phyloP scores from a whole-genome alignment of 2,797 vertebrate species.

The Sandelia bainsii region DNA sequence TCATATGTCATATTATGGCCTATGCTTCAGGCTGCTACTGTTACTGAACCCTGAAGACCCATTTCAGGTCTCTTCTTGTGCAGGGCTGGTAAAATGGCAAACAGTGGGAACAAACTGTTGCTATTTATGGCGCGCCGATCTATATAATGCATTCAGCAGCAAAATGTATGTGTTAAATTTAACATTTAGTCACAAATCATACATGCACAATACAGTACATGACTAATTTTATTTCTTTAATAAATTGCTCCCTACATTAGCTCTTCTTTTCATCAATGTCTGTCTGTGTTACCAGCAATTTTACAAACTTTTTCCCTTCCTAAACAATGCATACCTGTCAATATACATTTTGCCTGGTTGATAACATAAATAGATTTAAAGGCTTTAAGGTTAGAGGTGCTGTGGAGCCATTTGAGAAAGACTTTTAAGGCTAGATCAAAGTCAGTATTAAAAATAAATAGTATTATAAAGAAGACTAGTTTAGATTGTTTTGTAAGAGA shows the following conservation, averaged over 20 bases:
- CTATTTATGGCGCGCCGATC: conserved; percentile 40
- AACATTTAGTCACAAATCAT: conserved; percentile 5
- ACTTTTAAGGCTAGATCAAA: no score
- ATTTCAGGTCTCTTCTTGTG: conserved; percentile 34
- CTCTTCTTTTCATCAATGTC: not conserved
- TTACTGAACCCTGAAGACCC: conserved; percentile 46
- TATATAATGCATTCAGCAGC: conserved; percentile 7
- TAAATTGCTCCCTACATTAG: no score
- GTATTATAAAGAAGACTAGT: no score
- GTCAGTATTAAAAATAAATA: not conserved
- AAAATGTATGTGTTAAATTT: conserved; percentile 27
- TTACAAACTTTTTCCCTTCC: no score
- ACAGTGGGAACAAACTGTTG: conserved; percentile 14
- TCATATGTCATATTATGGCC: conserved; percentile 59
- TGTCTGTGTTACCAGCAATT: not conserved
- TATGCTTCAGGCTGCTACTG: conserved; percentile 35
- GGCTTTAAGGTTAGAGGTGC: not conserved
- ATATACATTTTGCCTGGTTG: not conserved
- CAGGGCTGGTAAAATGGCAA: conserved; percentile 19
- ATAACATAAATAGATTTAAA: no score
- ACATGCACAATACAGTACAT: not conserved
- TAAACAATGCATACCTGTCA: no score
- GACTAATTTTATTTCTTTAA: no score
- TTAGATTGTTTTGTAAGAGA: no score
- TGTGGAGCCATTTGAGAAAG: not conserved